Evolutionary conservation across 2,888 invertebrate species (phyloP).

Genomic region (Caenorhabditis sinica): DNA sequence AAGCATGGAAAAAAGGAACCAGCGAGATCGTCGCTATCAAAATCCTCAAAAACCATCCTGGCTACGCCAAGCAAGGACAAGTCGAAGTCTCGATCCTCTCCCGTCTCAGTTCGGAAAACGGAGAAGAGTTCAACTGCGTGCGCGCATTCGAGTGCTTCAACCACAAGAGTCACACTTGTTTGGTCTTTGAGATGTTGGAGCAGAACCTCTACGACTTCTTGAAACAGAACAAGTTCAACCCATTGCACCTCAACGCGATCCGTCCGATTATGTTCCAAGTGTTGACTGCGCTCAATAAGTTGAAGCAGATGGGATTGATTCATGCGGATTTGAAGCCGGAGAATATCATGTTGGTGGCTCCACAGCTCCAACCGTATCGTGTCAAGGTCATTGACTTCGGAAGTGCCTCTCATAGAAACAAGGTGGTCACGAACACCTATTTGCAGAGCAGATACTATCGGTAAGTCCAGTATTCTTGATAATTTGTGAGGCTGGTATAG

Average conservation of each 20-base stretch:
- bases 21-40: conserved; percentile 99
- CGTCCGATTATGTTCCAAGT: conserved; percentile 93
- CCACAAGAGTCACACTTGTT: conserved; percentile 98
- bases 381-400: conserved; percentile 99
- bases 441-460: conserved; percentile 98
- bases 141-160: conserved; percentile 98
- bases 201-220: conserved; percentile 99
- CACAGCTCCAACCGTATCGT: conserved; percentile 96
- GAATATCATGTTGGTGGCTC: conserved; percentile 99
- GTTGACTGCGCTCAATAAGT: conserved; percentile 89
- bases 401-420: conserved; percentile 98
- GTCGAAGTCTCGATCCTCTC: conserved; percentile 89
- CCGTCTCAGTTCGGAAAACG: conserved; percentile 92
- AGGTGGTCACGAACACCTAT: conserved; percentile 99
- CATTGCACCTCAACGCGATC: conserved; percentile 97
- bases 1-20: conserved; percentile 99
- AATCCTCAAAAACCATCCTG: conserved; percentile 99
- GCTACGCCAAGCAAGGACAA: conserved; percentile 99
- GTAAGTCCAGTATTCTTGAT: conserved; percentile 77
- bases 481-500: too few relatives aligned
- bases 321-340: conserved; percentile 99
- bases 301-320: conserved; percentile 96
- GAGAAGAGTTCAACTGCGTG: conserved; percentile 99
- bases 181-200: conserved; percentile 96
- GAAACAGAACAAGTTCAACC: conserved; percentile 99